Evolutionary conservation across 2,113 vertebrate species (phyloP).

Genomic region (Formicarius rufipectus): DNA sequence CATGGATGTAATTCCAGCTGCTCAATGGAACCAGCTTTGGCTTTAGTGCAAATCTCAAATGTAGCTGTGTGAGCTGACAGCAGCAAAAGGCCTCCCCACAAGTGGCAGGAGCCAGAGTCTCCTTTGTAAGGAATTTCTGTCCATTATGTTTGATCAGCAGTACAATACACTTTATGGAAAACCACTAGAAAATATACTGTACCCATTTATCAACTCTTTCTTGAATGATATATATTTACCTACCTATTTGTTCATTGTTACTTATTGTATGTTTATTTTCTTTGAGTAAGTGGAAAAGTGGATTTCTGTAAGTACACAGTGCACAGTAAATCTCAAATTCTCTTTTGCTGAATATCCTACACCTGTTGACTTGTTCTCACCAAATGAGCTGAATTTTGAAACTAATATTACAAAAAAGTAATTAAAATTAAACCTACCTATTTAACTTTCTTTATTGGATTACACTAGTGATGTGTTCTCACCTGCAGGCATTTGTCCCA

Average conservation of each 20-base stretch:
- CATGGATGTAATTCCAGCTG: background rate
- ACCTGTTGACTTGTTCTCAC: background rate
- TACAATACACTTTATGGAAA: background rate
- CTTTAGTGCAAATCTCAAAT: background rate
- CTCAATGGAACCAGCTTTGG: background rate
- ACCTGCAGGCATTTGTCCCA: background rate
- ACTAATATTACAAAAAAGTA: background rate
- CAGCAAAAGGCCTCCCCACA: background rate
- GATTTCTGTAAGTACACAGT: background rate
- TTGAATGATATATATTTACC: background rate
- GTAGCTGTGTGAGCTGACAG: background rate
- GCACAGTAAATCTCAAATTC: background rate
- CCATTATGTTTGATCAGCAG: background rate
- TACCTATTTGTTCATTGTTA: background rate
- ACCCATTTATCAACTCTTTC: background rate
- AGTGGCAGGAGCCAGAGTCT: background rate
- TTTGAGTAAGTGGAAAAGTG: background rate
- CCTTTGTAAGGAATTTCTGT: background rate
- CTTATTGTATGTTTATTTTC: background rate
- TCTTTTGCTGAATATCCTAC: background rate
- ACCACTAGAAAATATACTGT: background rate
- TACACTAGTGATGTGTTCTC: background rate
- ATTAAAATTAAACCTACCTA: background rate
- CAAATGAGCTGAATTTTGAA: background rate
- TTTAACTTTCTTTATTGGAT: background rate